Evolutionary conservation across 2,113 vertebrate genomes (phyloP).

Genomic region (Tachuris rubrigastra): DNA sequence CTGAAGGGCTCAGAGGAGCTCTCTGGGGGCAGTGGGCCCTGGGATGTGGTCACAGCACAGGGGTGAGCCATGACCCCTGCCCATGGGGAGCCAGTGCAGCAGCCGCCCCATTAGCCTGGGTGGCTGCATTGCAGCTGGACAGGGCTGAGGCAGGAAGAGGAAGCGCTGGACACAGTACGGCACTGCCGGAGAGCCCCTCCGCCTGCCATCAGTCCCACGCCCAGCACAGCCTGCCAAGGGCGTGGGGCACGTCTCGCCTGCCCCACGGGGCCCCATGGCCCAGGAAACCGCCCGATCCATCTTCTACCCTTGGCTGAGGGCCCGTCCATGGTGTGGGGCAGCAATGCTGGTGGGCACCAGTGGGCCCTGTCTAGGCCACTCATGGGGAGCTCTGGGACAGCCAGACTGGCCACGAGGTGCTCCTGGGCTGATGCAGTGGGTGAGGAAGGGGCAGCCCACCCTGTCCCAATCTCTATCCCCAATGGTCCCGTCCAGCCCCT

Average conservation of each 20-base stretch:
- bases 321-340: accelerated
- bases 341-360: accelerated
- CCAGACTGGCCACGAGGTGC: accelerated
- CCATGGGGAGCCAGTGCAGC: accelerated
- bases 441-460: not conserved
- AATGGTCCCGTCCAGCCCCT: not conserved
- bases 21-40: accelerated
- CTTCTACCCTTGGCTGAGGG: accelerated
- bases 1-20: accelerated
- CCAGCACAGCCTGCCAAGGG: not conserved
- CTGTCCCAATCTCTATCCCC: accelerated
- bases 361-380: not conserved
- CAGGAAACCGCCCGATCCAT: accelerated
- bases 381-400: accelerated
- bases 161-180: not conserved
- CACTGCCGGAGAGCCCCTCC: not conserved
- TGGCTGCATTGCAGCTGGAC: not conserved
- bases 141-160: conserved; percentile 20
- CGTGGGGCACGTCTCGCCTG: accelerated
- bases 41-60: not conserved
- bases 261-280: not conserved
- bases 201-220: not conserved
- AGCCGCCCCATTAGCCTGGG: accelerated
- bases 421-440: not conserved
- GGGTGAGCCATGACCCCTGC: not conserved